A percentile compares a stretch with the other conserved stretches of the same genome.
phyloP scores from a whole-genome alignment of 1,140 invertebrate species.

The Conopomorpha cramerella region DNA sequence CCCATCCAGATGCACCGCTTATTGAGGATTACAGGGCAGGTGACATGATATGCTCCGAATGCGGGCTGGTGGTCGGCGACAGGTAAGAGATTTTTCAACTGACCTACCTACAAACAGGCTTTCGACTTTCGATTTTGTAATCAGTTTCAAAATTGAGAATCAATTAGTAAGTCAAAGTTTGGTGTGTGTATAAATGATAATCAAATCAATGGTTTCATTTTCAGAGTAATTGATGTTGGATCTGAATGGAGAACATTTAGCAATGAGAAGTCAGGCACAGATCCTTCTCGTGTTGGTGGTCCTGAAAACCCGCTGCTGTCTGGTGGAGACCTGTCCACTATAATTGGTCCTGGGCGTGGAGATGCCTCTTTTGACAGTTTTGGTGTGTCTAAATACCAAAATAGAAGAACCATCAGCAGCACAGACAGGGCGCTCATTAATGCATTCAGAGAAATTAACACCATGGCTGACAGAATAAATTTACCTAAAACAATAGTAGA shows the following conservation, averaged over 20 bases:
- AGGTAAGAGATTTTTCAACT: slow-evolving; percentile 65
- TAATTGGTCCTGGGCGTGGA: slow-evolving; percentile 91
- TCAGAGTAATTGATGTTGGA: slow-evolving; percentile 98
- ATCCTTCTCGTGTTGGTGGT: slow-evolving; percentile 98
- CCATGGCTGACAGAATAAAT: slow-evolving; percentile 98
- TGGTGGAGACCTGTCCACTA: slow-evolving; percentile 95
- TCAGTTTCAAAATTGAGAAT: slow-evolving; percentile 4
- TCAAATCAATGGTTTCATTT: too few species aligned
- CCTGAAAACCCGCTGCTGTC: slow-evolving; percentile 94
- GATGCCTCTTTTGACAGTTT: slow-evolving; percentile 80
- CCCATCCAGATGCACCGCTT: slow-evolving; percentile 93
- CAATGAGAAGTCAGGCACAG: slow-evolving; percentile 95
- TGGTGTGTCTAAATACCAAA: slow-evolving; percentile 91
- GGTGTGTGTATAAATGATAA: too few species aligned
- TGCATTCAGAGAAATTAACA: slow-evolving; percentile 95
- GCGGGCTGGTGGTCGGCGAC: slow-evolving; percentile 98
- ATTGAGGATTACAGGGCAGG: slow-evolving; percentile 99
- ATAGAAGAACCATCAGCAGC: slow-evolving; percentile 89
- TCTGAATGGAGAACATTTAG: slow-evolving; percentile 99
- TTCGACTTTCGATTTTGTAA: slow-evolving; percentile 6
- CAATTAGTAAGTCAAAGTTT: neutral
- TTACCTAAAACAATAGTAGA: slow-evolving; percentile 94
- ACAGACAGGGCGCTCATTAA: slow-evolving; percentile 93
- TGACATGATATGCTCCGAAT: slow-evolving; percentile 98
- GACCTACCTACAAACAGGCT: slow-evolving; percentile 16